These are phyloP conservation scores for Oasisia sp. DNA, from an alignment of 2,888 invertebrate species.

Conservation along the genomic window DNA sequence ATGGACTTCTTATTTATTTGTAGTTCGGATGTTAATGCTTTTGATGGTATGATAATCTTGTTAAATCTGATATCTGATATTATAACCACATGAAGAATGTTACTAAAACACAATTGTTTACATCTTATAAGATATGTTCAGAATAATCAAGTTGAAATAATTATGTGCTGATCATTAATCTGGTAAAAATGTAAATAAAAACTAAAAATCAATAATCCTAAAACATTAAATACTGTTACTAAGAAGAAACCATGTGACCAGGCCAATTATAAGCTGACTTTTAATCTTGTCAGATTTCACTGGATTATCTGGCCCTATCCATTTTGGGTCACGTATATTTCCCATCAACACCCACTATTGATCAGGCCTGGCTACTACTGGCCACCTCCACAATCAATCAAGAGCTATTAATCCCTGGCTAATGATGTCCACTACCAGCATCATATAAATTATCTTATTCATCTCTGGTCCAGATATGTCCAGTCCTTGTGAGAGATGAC, in stretches of 20 bases:
- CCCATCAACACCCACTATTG: neutral
- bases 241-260: neutral
- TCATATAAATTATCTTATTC: too few species aligned
- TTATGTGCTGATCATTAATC: neutral
- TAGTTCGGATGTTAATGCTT: neutral
- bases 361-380: neutral
- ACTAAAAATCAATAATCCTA: neutral
- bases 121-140: neutral
- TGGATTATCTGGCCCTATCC: neutral
- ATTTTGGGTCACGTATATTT: neutral
- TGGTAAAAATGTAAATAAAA: neutral
- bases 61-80: too few species aligned
- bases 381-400: neutral
- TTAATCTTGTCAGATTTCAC: neutral
- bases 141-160: neutral
- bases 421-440: neutral
- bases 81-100: neutral
- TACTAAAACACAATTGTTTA: neutral
- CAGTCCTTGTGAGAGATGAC: neutral
- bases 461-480: neutral
- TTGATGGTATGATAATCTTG: too few species aligned
- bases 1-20: neutral
- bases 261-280: neutral
- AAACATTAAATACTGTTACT: neutral
- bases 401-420: neutral